Evolutionary conservation across 2,888 invertebrate genomes (phyloP), one percentile per base, ranked within the genome.

Genomic region (Tipula vernalis): DNA sequence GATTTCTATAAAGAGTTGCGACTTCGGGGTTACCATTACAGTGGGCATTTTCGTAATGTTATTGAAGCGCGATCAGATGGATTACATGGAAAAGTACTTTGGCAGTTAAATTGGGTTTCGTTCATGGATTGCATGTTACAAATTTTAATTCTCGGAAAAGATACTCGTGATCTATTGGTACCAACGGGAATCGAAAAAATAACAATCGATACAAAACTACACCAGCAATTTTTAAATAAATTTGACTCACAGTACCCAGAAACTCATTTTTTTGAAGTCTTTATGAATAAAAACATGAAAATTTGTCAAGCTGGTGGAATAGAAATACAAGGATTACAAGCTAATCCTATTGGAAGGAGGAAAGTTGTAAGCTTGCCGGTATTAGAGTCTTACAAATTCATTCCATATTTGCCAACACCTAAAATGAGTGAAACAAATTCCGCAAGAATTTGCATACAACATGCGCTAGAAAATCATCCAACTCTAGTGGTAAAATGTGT

Each of bases 41-140:
- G 88, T 86, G 91, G 91, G 0, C 87, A 88, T 0, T 91, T 91
- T 87, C 89, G 89, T 71, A 89, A 89, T 0, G 91, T 91, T 0
- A 87, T 88, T 1, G 87, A 88, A 8, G 91, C 91, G 0, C 90
- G 91, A 0, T 88, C 90, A 0, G 91, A 91, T 88, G 91, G 92
- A 0, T 86, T 89, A 0, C 90, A 89, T 44, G 92, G 91, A 5
- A 89, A 89, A 90, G 90, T 89, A 5, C 90, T 93, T 86, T 98
- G 97, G 97, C 93, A 94, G 86, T 95, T 95, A 89, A 96, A 97
- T 91, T 98, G 98, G 97, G 95, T 96, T 5, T 94, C 96, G 2
- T 97, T 97, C 91, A 94, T 98, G 92, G 98, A 98, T 91, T 96
- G 96, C 44, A 95, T 98, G 95, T 92, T 98, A 13, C 98, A 98